A percentile compares a stretch with the other conserved stretches of the same genome.
Evolutionary conservation across 1,140 invertebrate genomes (phyloP).

Genomic region (Coptotermes formosanus): DNA sequence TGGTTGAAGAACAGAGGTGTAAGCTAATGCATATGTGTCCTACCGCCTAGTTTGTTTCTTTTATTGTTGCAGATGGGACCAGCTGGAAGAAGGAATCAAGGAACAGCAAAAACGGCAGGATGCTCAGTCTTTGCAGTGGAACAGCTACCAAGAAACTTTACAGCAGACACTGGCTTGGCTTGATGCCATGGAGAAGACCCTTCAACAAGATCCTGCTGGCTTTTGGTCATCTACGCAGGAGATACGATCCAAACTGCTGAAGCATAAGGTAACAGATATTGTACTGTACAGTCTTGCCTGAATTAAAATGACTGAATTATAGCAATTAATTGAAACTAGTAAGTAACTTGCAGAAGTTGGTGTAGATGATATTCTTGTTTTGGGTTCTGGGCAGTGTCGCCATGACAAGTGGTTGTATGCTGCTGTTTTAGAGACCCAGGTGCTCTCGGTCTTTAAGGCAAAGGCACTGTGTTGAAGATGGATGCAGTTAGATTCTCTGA

Average conservation of each 20-base stretch:
- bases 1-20: too few relatives aligned
- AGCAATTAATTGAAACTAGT: background rate
- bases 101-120: slow-evolving; percentile 83
- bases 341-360: slow-evolving; percentile 2
- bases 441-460: too few relatives aligned
- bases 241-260: slow-evolving; percentile 80
- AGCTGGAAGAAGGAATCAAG: slow-evolving; percentile 72
- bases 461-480: too few relatives aligned
- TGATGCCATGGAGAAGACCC: slow-evolving; percentile 77
- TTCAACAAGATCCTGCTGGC: slow-evolving; percentile 69
- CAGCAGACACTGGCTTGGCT: slow-evolving; percentile 84
- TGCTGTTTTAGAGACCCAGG: too few relatives aligned
- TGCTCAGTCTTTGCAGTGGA: slow-evolving; percentile 78
- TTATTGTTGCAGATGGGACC: slow-evolving; percentile 67
- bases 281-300: too few relatives aligned
- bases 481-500: too few relatives aligned
- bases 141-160: slow-evolving; percentile 80
- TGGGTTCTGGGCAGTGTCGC: too few relatives aligned
- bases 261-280: slow-evolving; percentile 64
- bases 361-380: too few relatives aligned
- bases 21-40: too few relatives aligned
- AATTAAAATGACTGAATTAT: slow-evolving; percentile 13
- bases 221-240: slow-evolving; percentile 77
- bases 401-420: too few relatives aligned
- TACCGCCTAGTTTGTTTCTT: too few relatives aligned